Conservation (phyloP, 1,140 invertebrate species). For the Cotesia chilonis region DNA sequence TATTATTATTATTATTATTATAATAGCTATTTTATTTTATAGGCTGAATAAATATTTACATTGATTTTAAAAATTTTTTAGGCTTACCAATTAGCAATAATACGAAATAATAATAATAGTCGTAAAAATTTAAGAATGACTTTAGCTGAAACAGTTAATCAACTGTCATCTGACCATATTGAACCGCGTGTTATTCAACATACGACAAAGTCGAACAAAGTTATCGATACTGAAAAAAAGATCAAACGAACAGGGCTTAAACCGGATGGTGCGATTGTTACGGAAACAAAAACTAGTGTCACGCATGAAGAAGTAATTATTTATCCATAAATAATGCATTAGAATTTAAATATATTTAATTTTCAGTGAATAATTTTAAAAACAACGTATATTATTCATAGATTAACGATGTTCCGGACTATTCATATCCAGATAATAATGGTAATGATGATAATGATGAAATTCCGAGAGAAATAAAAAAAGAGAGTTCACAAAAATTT, state of each 20-base stretch:
- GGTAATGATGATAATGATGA: constrained; percentile 62
- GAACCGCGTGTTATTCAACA: constrained; percentile 80
- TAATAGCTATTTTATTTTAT: neutral
- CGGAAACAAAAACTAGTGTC: constrained; percentile 79
- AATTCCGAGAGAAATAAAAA: constrained; percentile 62
- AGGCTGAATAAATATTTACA: neutral
- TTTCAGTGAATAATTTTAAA: neutral
- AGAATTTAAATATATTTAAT: neutral
- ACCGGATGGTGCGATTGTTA: constrained; percentile 83
- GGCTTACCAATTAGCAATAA: constrained; percentile 78
- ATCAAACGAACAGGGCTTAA: constrained; percentile 72
- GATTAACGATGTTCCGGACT: constrained; percentile 71
- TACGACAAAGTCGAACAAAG: constrained; percentile 77
- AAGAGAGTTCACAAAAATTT: constrained; percentile 68
- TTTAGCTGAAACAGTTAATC: constrained; percentile 70
- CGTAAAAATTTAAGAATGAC: constrained; percentile 74
- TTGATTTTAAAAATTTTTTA: constrained; percentile 51
- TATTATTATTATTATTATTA: constrained; percentile 18
- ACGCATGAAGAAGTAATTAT: constrained; percentile 78
- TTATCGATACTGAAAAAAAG: constrained; percentile 85
- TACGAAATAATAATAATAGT: constrained; percentile 67
- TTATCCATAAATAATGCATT: neutral
- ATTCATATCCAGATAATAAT: constrained; percentile 75
- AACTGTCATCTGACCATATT: constrained; percentile 65
- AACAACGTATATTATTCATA: constrained; percentile 41